Evolutionary conservation across 2,797 vertebrate species (phyloP).

Genomic region (Hozukius guyotensis): DNA sequence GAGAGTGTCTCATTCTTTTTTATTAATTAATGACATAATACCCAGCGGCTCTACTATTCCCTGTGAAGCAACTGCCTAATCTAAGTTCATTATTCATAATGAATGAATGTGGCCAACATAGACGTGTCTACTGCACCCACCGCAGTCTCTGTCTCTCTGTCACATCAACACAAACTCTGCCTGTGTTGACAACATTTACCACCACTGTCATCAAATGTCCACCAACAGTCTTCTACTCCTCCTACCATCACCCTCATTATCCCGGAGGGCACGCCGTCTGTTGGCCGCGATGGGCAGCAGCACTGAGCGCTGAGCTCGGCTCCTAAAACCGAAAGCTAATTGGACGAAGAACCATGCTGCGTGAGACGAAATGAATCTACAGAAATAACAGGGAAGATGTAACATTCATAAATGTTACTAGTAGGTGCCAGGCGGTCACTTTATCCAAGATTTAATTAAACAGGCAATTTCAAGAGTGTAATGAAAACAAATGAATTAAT

Average conservation of each 20-base stretch:
- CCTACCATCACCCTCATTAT: background rate
- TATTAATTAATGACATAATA: conserved; percentile 42
- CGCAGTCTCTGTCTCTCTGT: background rate
- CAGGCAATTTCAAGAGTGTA: background rate
- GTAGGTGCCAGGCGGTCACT: background rate
- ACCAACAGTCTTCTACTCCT: background rate
- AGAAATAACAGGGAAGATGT: background rate
- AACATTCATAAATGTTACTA: background rate
- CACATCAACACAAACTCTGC: background rate
- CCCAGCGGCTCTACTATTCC: conserved; percentile 21
- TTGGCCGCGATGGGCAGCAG: background rate
- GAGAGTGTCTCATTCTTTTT: background rate
- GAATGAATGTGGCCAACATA: conserved; percentile 18
- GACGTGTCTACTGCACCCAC: background rate
- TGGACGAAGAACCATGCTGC: background rate
- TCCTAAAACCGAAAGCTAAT: background rate
- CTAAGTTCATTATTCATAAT: conserved; percentile 33
- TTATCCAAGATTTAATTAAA: background rate
- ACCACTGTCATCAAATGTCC: background rate
- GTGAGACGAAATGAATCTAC: background rate
- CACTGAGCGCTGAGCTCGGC: background rate
- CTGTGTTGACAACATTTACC: background rate
- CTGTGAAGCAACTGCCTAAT: conserved; percentile 5
- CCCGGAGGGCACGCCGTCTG: background rate
- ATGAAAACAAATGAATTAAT: background rate